These are phyloP conservation scores for Hyles vespertilio DNA, from an alignment of 1,140 invertebrate species.

Conservation along the genomic window DNA sequence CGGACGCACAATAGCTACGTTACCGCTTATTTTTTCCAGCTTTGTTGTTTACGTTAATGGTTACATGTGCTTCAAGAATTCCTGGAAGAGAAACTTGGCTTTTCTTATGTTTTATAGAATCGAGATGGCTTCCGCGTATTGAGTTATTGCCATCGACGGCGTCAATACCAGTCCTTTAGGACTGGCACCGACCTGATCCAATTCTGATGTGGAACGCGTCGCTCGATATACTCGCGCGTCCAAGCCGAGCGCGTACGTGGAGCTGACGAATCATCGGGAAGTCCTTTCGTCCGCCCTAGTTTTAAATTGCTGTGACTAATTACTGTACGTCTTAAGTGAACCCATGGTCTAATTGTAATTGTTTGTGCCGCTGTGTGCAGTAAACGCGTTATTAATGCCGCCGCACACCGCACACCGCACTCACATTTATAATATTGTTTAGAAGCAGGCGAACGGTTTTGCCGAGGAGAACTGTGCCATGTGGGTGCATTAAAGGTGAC, in stretches of 20 bases:
- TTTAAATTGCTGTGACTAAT: constrained; percentile 3
- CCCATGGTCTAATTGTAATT: constrained; percentile 4
- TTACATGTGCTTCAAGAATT: constrained; percentile 48
- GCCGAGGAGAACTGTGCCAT: constrained; percentile 63
- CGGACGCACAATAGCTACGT: constrained; percentile 59
- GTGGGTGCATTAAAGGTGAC: constrained; percentile 54
- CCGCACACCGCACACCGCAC: too few relatives aligned
- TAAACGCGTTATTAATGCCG: too few relatives aligned
- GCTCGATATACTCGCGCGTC: constrained; percentile 10
- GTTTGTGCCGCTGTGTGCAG: too few relatives aligned
- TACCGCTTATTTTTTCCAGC: constrained; percentile 59
- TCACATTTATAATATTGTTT: constrained; percentile 15
- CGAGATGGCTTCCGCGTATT: constrained; percentile 58
- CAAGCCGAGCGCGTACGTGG: not conserved
- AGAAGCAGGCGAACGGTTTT: constrained; percentile 46
- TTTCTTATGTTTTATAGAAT: constrained; percentile 56
- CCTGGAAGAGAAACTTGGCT: constrained; percentile 57
- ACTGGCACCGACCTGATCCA: constrained; percentile 40
- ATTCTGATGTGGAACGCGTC: constrained; percentile 36
- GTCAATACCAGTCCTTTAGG: constrained; percentile 39
- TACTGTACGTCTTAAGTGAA: constrained; percentile 3
- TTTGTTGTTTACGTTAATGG: constrained; percentile 55
- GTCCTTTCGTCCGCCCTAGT: constrained; percentile 2
- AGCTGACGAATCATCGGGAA: constrained; percentile 9
- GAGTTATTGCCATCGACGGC: constrained; percentile 37